A percentile compares a stretch with the other conserved stretches of the same genome.
Evolutionary conservation across 2,797 vertebrate species (phyloP).

Genomic region (Gymnopithys bicolor): DNA sequence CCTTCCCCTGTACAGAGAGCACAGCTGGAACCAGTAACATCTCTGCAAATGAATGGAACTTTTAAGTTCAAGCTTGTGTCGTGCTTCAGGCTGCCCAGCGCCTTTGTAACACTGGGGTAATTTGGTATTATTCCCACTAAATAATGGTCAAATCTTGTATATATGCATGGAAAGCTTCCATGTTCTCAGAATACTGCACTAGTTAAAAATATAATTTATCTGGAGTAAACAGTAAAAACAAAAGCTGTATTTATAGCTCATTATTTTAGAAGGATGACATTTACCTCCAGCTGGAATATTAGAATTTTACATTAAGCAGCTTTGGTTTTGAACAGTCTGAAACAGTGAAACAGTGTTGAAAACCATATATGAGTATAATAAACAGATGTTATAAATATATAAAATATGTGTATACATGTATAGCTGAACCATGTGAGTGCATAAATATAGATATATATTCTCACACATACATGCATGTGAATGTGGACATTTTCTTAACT

Average conservation of each 20-base stretch:
- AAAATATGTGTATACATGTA: conserved; percentile 34
- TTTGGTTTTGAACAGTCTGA: conserved; percentile 22
- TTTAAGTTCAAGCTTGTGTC: not conserved
- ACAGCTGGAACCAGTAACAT: conserved; percentile 37
- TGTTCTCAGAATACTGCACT: not conserved
- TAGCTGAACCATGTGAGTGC: not conserved
- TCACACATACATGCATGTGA: conserved; percentile 6
- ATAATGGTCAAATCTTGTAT: not conserved
- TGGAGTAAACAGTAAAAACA: conserved; percentile 24
- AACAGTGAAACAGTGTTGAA: not conserved
- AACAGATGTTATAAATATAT: conserved; percentile 60
- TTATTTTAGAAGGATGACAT: conserved; percentile 16
- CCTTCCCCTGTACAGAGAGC: not conserved
- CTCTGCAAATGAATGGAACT: conserved; percentile 3
- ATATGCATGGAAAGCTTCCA: conserved; percentile 19
- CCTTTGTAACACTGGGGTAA: not conserved
- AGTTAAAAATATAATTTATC: conserved; percentile 32
- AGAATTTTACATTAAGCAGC: not conserved
- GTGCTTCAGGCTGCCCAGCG: not conserved
- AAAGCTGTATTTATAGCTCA: conserved; percentile 28
- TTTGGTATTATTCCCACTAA: conserved; percentile 38
- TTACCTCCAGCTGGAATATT: conserved; percentile 16
- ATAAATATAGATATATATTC: conserved; percentile 35
- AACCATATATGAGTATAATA: conserved; percentile 15
- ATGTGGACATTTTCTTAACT: conserved; percentile 15